Percentiles rank a stretch among this genome's conserved stretches.
These are phyloP conservation scores for Heliothis virescens DNA, from an alignment of 1,140 invertebrate species.

Conservation along the genomic window DNA sequence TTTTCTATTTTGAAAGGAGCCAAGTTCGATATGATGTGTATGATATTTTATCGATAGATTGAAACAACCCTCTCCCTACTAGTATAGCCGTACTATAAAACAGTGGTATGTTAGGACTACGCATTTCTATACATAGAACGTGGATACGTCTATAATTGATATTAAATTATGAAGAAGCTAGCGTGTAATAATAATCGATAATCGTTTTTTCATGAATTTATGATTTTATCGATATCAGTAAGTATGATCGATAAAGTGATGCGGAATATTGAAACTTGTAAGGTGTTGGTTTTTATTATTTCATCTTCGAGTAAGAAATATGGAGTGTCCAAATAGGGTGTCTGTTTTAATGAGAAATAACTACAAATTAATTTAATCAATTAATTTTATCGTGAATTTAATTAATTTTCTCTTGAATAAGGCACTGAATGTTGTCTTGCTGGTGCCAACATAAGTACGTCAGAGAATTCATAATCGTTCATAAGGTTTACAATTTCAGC, in stretches of 20 bases:
- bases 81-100: slow-evolving; percentile 44
- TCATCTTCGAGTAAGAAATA: neutral
- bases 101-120: slow-evolving; percentile 39
- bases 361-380: slow-evolving; percentile 38
- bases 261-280: slow-evolving; percentile 22
- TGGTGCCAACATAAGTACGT: neutral
- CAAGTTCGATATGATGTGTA: neutral
- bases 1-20: too few relatives aligned
- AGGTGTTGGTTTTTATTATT: slow-evolving; percentile 19
- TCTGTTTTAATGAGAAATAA: slow-evolving; percentile 5
- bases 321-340: slow-evolving; percentile 33
- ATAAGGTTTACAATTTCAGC: neutral
- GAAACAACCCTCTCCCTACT: slow-evolving; percentile 31
- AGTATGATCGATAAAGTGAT: slow-evolving; percentile 38
- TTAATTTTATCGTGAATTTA: slow-evolving; percentile 28
- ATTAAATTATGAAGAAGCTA: slow-evolving; percentile 47
- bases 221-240: slow-evolving; percentile 27
- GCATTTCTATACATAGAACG: slow-evolving; percentile 46
- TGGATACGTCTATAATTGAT: slow-evolving; percentile 47
- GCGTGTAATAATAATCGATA: slow-evolving; percentile 49
- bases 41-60: slow-evolving; percentile 24
- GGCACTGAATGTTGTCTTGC: neutral
- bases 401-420: slow-evolving; percentile 6
- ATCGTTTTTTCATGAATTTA: slow-evolving; percentile 32
- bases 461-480: neutral